Evolutionary conservation across 2,888 invertebrate species (phyloP), one percentile per base, ranked within the genome.

Genomic region (Apocheima hispidaria): DNA sequence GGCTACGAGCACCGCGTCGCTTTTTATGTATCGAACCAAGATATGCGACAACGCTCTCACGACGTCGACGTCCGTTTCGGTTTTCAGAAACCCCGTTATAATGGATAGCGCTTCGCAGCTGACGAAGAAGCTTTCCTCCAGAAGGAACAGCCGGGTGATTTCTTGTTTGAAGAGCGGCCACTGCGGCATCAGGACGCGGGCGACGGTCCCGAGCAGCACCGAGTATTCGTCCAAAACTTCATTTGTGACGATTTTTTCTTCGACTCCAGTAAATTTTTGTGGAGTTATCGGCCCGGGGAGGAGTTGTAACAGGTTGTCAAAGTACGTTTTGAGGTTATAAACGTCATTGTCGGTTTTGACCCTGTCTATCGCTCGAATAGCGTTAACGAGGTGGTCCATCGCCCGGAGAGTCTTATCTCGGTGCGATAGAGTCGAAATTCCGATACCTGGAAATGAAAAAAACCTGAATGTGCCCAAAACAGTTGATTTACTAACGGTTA

Each of bases 271-370:
- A n/a, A 96, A 82, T 78, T 94, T 95, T 78, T 96, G 95, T 16
- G 95, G 93, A 0, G 96, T 96, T 28, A 95, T 74, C 0, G 94
- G 93, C 7, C 95, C 95, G 0, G 95, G 94, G 0, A 95, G 82
- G 30, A 72, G 71, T 0, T 60, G n/a, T 5, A 69, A 35, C 0
- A 86, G 56, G 0, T 62, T 65, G 3, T 68, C 57, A 6, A 88
- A 66, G 43, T 66, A 51, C 2, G 23, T 66, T 54, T 68, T 74
- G 3, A 92, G 60, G 0, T 61, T 73, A 3, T 71, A 66, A 20
- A 89, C 72, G 46, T 87, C 87, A 9, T 56, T 73, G 38, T 88
- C 84, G 0, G 83, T 81, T 60, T 83, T 87, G 41, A 93, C 79
- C 2, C 66, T 68, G 9, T 78, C 74, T 10, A 86, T 71, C 4